These are phyloP conservation scores for Carpatolechia fugitivella DNA, from an alignment of 2,888 invertebrate genomes.

Conservation along the genomic window DNA sequence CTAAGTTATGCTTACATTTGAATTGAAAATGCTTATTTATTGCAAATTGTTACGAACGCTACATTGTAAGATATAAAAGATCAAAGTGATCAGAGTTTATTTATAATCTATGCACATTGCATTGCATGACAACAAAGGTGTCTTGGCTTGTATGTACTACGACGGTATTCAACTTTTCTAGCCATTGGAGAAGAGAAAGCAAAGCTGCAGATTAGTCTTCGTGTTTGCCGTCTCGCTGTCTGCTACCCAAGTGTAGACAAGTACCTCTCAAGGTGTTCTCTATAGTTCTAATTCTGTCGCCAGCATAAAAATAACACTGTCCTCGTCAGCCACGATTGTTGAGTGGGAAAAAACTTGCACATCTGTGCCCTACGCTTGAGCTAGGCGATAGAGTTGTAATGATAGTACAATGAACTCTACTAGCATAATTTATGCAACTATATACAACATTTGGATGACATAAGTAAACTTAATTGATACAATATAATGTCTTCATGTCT, in stretches of 20 bases:
- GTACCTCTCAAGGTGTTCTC: conserved; percentile 18
- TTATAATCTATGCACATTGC: too few relatives aligned
- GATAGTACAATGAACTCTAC: conserved; percentile 31
- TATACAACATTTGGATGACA: not conserved
- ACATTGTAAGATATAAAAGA: not conserved
- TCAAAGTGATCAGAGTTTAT: too few relatives aligned
- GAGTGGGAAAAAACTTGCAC: conserved; percentile 40
- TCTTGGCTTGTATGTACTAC: too few relatives aligned
- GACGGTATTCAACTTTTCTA: too few relatives aligned
- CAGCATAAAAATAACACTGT: conserved; percentile 23
- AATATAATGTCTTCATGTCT: too few relatives aligned
- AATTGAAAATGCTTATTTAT: not conserved
- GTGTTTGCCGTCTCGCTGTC: conserved; percentile 39
- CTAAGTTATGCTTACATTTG: not conserved
- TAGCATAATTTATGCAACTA: conserved; percentile 9
- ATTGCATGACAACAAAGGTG: too few relatives aligned
- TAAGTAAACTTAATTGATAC: not conserved
- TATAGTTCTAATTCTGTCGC: conserved; percentile 19
- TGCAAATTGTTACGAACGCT: not conserved
- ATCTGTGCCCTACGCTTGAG: conserved; percentile 36
- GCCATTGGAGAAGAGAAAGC: too few relatives aligned
- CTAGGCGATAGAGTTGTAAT: conserved; percentile 40
- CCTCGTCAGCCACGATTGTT: conserved; percentile 25
- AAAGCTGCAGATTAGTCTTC: not conserved
- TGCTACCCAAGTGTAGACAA: conserved; percentile 25